Evolutionary conservation across 2,113 vertebrate species (phyloP).

Genomic region (Amphiprion percula): DNA sequence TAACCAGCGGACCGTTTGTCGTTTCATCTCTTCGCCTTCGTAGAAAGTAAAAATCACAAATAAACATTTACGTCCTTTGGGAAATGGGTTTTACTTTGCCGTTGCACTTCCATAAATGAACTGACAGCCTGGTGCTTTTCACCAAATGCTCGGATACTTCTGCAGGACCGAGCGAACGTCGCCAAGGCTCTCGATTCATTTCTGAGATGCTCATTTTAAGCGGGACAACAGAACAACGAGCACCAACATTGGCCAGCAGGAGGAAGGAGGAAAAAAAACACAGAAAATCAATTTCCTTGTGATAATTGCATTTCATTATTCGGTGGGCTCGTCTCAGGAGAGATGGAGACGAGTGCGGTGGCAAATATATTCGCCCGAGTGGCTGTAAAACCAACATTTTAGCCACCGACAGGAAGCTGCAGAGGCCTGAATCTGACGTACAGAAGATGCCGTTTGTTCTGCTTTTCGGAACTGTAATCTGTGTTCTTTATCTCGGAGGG

Average conservation of each 20-base stretch:
- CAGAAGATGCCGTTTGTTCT: slow-evolving; percentile 7
- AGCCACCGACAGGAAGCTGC: not conserved
- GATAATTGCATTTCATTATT: slow-evolving; percentile 44
- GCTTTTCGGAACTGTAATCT: not conserved
- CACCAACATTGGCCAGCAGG: slow-evolving; percentile 1
- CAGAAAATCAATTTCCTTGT: slow-evolving; percentile 43
- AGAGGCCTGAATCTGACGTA: not conserved
- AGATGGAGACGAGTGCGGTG: not conserved
- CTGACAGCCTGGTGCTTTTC: slow-evolving; percentile 27
- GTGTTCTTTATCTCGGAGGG: not conserved
- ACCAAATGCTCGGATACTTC: slow-evolving; percentile 9
- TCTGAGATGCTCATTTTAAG: slow-evolving; percentile 26
- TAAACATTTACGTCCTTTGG: not conserved
- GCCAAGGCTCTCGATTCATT: slow-evolving; percentile 4
- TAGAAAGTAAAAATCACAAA: slow-evolving; percentile 37
- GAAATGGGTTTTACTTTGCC: slow-evolving; percentile 31
- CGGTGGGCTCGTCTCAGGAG: slow-evolving; percentile 11
- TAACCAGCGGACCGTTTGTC: slow-evolving; percentile 11
- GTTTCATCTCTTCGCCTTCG: slow-evolving; percentile 34
- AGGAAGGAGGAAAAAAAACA: not conserved
- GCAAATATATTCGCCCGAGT: slow-evolving; percentile 25
- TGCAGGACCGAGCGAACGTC: not conserved
- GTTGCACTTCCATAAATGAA: slow-evolving; percentile 35
- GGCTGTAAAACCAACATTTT: slow-evolving; percentile 18
- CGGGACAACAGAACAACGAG: not conserved